Percentiles rank a stretch among this genome's conserved stretches.
phyloP scores from a whole-genome alignment of 2,113 vertebrate genomes.

The Forbesichthys agassizii region DNA sequence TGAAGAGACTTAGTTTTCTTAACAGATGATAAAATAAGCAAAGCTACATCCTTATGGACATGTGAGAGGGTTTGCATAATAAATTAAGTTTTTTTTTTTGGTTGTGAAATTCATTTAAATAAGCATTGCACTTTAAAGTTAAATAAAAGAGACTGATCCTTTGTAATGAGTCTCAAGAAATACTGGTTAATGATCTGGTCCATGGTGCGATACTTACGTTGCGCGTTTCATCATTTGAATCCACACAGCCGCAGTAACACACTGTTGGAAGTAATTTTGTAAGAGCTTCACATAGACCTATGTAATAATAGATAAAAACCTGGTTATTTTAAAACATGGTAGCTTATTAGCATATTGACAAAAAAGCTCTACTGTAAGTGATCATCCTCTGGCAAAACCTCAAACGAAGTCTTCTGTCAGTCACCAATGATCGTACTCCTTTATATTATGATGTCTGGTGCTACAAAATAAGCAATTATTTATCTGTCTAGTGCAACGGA shows the following conservation, averaged over 20 bases:
- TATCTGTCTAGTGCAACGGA: conserved; percentile 55
- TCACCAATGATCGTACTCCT: conserved; percentile 2
- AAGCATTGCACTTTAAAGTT: neutral
- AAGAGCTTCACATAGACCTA: neutral
- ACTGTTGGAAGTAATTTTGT: neutral
- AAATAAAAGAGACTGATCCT: neutral
- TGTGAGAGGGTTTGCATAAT: no score
- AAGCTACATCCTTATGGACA: no score
- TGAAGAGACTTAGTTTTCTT: no score
- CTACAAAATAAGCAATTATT: conserved; percentile 72
- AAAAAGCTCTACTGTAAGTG: conserved; percentile 17
- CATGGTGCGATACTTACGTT: conserved; percentile 3
- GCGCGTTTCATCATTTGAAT: neutral
- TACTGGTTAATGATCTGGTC: neutral
- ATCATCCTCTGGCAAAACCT: conserved; percentile 9
- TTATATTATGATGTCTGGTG: conserved; percentile 36
- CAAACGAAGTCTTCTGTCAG: conserved; percentile 23
- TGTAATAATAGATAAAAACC: conserved; percentile 17
- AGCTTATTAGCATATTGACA: conserved; percentile 2
- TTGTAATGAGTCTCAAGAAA: neutral
- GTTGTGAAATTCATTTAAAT: no score
- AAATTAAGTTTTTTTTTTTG: no score
- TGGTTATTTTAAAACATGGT: conserved; percentile 14
- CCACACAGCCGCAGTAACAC: neutral
- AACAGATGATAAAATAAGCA: no score